These are phyloP conservation scores for Phyto melanocephala DNA, from an alignment of 2,888 invertebrate species.

Conservation along the genomic window DNA sequence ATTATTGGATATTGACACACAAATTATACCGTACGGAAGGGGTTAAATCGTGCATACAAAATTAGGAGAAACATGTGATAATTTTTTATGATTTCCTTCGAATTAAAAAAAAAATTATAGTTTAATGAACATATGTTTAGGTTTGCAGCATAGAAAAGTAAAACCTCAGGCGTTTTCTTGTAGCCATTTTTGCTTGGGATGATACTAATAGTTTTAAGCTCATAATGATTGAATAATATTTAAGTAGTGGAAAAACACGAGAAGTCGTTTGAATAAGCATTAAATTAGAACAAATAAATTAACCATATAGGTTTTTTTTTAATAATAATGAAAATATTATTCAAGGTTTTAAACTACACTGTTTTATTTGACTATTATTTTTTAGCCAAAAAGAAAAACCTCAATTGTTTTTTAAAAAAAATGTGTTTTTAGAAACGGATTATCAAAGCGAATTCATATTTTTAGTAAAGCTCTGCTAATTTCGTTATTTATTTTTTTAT, in stretches of 20 bases:
- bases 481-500: not conserved
- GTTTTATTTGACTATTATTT: not conserved
- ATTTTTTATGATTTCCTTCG: not conserved
- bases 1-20: no score
- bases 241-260: not conserved
- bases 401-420: no score
- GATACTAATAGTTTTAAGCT: not conserved
- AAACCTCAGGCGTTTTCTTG: not conserved
- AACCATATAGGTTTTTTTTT: not conserved
- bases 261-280: not conserved
- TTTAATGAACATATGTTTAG: not conserved
- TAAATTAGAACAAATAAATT: not conserved
- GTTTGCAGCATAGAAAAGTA: not conserved
- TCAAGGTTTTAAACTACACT: not conserved
- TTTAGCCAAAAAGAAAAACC: no score
- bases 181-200: not conserved
- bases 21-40: not conserved
- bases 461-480: not conserved
- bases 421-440: no score
- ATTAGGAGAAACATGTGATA: no score
- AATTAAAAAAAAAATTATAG: not conserved
- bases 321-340: not conserved
- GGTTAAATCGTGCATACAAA: not conserved
- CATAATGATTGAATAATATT: not conserved
- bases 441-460: no score